phyloP scores from a whole-genome alignment of 2,797 vertebrate genomes.

The Coccyzus lansbergi region DNA sequence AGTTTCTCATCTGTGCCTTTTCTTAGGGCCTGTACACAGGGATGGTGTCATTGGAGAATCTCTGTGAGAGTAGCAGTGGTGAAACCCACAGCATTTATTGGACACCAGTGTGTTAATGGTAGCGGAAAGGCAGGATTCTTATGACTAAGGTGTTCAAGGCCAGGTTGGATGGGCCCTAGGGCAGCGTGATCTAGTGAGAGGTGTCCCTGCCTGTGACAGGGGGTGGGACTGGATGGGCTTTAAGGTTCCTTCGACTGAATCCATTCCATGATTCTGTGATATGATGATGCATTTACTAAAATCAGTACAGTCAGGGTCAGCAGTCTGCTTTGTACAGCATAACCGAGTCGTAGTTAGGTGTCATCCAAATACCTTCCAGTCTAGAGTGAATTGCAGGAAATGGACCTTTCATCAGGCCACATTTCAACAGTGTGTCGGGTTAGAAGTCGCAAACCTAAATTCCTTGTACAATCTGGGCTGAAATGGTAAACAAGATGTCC shows the following conservation, averaged over 20 bases:
- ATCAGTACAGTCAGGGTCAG: not conserved
- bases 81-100: not conserved
- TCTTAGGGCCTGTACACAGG: not conserved
- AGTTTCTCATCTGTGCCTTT: not conserved
- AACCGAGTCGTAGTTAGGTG: accelerated
- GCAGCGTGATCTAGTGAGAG: no score
- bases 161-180: no score
- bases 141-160: not conserved
- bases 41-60: not conserved
- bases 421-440: accelerated
- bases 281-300: not conserved
- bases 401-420: not conserved
- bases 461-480: not conserved
- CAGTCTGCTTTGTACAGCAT: not conserved
- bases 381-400: not conserved
- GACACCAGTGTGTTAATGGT: not conserved
- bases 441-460: not conserved
- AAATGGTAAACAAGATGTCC: not conserved
- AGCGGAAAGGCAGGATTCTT: not conserved
- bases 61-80: not conserved
- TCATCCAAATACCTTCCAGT: not conserved
- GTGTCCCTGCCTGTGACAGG: no score
- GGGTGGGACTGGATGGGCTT: no score
- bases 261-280: no score
- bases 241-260: no score